Base-by-base conservation (phyloP, 1,140 invertebrate genomes). In the Apis florea region DNA sequence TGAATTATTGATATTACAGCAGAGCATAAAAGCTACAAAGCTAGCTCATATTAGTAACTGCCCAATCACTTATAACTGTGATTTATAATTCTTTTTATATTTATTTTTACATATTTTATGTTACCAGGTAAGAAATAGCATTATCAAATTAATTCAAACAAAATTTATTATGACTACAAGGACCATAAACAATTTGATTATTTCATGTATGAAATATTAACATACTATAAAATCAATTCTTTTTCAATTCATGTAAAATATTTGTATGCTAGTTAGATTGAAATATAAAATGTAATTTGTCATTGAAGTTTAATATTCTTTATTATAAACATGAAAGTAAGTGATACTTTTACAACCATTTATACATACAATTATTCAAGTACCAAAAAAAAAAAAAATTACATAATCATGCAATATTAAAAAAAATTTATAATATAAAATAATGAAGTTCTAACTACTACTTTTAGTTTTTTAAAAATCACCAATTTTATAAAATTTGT, bases 61-160 rank as follows among this genome's bases (percentile, higher is more conserved):
- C 77, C 63, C 56, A 31, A 83, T 81, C 77, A 80, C 49, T 70
- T 69, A n/a, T 74, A 80, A 80, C 70, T 80, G 78, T 74, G 82
- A 83, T 83, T 74, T 80, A 80, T 74, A 83, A 49, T 83, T 83
- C 63, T 69, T 83, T 83, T 79, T 74, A 56, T 83, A 83, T 83
- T 83, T 83, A 80, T 80, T 83, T 83, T 83, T 83, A 80, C 31
- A 66, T 54, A 47, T 63, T 74, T 81, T 69, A 80, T 58, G 77
- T 80, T 83, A 83, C 64, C 78, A 73, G 51, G 66, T 71, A 70
- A 69, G 59, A 56, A 74, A 70, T 53, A 69, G 40, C 40, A 76
- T 86, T 85, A 53, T 11, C 47, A 8, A 78, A 59, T 81, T 73
- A 49, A 76, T 78, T 78, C 51, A 59, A 15, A 64, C 40, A 53